Percentiles rank a stretch among this genome's conserved stretches.
Evolutionary conservation across 2,888 invertebrate genomes (phyloP).

Genomic region (Chesias legatella): DNA sequence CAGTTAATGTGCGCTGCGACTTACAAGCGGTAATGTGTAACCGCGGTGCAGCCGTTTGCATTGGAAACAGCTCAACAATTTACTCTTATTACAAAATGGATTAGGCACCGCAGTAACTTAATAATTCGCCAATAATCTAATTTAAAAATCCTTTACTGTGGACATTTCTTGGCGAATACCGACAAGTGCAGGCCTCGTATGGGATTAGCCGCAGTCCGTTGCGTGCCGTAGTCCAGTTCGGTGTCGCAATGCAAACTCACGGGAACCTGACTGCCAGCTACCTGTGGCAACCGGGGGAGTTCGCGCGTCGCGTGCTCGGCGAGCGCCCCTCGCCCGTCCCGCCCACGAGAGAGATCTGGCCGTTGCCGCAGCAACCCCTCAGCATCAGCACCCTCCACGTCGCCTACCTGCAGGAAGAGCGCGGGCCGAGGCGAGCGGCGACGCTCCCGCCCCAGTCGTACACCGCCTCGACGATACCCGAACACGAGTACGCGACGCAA

Average conservation of each 20-base stretch:
- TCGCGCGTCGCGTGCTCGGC: conserved; percentile 69
- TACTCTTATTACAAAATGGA: conserved; percentile 24
- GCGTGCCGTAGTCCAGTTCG: conserved; percentile 54
- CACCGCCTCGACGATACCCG: conserved; percentile 37
- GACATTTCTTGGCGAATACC: conserved; percentile 59
- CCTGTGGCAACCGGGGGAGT: conserved; percentile 74
- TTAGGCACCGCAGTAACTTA: conserved; percentile 35
- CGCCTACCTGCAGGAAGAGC: conserved; percentile 66
- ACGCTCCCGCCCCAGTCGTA: conserved; percentile 59
- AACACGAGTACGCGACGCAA: conserved; percentile 37
- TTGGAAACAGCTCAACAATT: conserved; percentile 2
- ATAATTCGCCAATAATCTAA: conserved; percentile 57
- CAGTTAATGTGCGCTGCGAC: too few species aligned
- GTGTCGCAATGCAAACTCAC: conserved; percentile 71
- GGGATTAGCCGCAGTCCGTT: conserved; percentile 61
- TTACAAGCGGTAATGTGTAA: not conserved
- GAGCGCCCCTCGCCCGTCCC: conserved; percentile 70
- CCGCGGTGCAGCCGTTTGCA: not conserved
- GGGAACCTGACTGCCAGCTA: conserved; percentile 71
- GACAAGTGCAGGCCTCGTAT: conserved; percentile 69
- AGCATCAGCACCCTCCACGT: conserved; percentile 72
- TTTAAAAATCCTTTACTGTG: conserved; percentile 53
- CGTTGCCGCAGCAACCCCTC: conserved; percentile 58
- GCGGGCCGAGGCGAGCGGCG: conserved; percentile 50
- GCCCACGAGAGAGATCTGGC: conserved; percentile 70